Base-by-base conservation (phyloP, 2,113 vertebrate species). In the Eptesicus fuscus region DNA sequence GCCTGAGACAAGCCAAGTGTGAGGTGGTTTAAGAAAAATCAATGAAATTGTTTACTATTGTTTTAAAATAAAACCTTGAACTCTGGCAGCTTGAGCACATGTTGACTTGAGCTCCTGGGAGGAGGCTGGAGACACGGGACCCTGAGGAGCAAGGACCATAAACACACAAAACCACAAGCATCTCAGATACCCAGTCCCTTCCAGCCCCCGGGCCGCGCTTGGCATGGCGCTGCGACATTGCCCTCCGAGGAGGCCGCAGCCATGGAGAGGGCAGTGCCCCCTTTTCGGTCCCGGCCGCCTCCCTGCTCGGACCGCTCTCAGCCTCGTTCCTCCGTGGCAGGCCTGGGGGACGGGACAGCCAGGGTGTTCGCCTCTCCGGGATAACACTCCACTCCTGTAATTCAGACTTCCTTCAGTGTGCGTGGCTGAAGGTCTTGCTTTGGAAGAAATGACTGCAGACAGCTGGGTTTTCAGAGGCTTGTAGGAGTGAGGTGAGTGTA, bases 51-150 rank as follows among this genome's bases (percentile, higher is more conserved):
- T 97, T 97, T 97, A 97, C 97, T 97, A 82, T 96, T 97, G 93
- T 97, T 97, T 97, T 97, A 79, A 97, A 97, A 97, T 97, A 97
- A 97, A 97, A 97, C 35, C 56, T 80, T 90, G 89, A 97, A 97
- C 94, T 96, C 89, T 83, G 83, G 79, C 11, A 0, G 91, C 88
- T 56, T 47, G 79, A 61, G 71, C 49, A 14, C 4, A 5, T 8
- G 17, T 47, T 88, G 61, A 53, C 69, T 49, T 49, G 53, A 83
- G 79, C 88, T 79, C 5, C 8, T 1, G 44, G 37, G 88, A 65
- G 30, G 22, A 20, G 73, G 37, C 56, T 14, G 16, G 71, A 42
- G 65, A 74, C 32, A 2, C 0, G 1, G 7, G 67, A 51, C 51
- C 53, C 5, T 5, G 2, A 18, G 14, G 65, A 70, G 13, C 14